A percentile compares a stretch with the other conserved stretches of the same genome.
These are phyloP conservation scores for Hippocampus guttulatus DNA, from an alignment of 2,113 vertebrate species.

Conservation along the genomic window DNA sequence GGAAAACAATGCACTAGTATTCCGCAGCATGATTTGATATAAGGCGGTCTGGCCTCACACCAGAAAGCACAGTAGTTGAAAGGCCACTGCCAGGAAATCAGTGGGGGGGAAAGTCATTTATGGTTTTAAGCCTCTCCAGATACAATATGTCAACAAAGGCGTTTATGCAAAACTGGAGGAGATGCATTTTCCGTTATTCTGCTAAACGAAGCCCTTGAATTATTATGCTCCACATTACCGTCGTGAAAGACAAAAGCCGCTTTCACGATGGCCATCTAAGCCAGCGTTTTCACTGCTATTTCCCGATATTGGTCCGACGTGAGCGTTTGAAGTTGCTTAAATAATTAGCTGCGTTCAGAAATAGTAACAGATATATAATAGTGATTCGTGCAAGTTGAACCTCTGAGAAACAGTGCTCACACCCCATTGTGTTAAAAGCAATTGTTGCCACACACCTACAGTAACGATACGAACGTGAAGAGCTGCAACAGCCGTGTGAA, in stretches of 20 bases:
- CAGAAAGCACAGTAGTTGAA: slow-evolving; percentile 52
- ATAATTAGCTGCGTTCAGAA: too few relatives aligned
- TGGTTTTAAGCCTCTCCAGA: slow-evolving; percentile 39
- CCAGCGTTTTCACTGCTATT: not conserved
- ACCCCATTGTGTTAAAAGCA: too few relatives aligned
- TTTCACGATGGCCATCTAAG: not conserved
- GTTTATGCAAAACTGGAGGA: slow-evolving; percentile 12
- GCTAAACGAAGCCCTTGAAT: not conserved
- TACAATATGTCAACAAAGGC: slow-evolving; percentile 18
- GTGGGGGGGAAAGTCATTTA: slow-evolving; percentile 25
- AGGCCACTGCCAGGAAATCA: slow-evolving; percentile 46
- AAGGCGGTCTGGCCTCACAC: slow-evolving; percentile 46
- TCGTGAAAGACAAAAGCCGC: not conserved
- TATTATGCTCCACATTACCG: not conserved
- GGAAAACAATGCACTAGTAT: slow-evolving; percentile 64
- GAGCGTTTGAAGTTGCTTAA: too few relatives aligned
- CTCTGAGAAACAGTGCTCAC: too few relatives aligned
- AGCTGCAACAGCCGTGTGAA: too few relatives aligned
- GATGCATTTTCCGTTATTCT: not conserved
- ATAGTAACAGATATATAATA: too few relatives aligned
- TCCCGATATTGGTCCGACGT: not conserved
- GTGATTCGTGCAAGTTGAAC: too few relatives aligned
- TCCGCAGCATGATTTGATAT: slow-evolving; percentile 54
- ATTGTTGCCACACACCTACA: not conserved
- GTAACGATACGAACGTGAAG: too few relatives aligned